A percentile compares a stretch with the other conserved stretches of the same genome.
Evolutionary conservation across 2,113 vertebrate species (phyloP).

Genomic region (Nymphicus hollandicus): DNA sequence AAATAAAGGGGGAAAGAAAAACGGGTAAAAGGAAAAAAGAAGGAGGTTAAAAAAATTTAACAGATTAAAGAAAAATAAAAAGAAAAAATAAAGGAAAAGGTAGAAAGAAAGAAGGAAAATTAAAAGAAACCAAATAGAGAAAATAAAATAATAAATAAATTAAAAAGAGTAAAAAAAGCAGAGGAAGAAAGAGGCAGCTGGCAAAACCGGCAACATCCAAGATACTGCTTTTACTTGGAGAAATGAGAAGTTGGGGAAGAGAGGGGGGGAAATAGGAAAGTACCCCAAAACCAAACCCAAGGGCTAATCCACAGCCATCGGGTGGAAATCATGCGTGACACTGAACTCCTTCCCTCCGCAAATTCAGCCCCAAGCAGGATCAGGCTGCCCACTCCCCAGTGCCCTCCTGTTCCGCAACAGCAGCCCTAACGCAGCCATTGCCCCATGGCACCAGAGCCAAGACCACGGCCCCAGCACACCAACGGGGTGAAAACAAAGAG

Average conservation of each 20-base stretch:
- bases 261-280: neutral
- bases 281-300: neutral
- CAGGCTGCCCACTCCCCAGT: neutral
- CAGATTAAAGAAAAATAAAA: neutral
- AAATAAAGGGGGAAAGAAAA: too few species aligned
- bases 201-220: neutral
- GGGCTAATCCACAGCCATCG: conserved; percentile 10
- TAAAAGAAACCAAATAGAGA: fast-evolving
- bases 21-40: fast-evolving
- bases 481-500: neutral
- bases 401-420: conserved; percentile 34
- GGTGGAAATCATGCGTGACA: neutral
- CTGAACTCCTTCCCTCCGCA: neutral
- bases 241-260: neutral
- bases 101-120: neutral
- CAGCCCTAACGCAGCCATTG: neutral
- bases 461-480: neutral
- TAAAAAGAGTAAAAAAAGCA: neutral
- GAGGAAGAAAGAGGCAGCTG: neutral
- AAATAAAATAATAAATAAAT: neutral
- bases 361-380: neutral
- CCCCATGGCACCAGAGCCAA: neutral
- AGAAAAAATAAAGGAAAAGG: neutral
- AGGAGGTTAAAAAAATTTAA: neutral
- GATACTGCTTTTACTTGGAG: neutral